phyloP scores from a whole-genome alignment of 2,113 vertebrate genomes.

The Oxyruncus cristatus region DNA sequence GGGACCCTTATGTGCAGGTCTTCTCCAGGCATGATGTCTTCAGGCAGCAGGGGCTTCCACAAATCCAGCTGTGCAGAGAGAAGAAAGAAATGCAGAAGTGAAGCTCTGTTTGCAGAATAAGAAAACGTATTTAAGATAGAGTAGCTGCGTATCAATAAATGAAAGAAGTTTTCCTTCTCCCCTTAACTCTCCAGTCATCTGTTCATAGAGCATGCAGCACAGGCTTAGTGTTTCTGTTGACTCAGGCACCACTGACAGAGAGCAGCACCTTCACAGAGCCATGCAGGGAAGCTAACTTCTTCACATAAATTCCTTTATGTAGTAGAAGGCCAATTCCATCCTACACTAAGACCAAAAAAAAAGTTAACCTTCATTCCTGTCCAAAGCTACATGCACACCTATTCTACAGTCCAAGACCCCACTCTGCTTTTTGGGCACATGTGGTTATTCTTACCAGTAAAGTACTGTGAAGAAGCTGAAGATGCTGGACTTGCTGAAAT shows the following conservation, averaged over 20 bases:
- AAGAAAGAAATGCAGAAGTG: slow-evolving; percentile 11
- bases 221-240: background rate
- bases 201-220: background rate
- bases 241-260: background rate
- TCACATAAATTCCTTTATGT: background rate
- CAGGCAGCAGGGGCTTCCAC: slow-evolving; percentile 20
- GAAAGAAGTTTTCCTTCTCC: background rate
- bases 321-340: background rate
- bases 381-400: background rate
- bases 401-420: background rate
- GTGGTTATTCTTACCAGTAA: background rate
- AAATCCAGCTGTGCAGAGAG: slow-evolving; percentile 36
- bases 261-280: background rate
- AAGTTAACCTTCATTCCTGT: background rate
- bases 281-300: background rate
- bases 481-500: slow-evolving; percentile 32
- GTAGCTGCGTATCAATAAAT: background rate
- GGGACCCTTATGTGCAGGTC: slow-evolving; percentile 3
- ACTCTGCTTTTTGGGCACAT: background rate
- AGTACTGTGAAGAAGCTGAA: slow-evolving; percentile 34
- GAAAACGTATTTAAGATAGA: background rate
- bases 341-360: background rate
- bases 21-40: slow-evolving; percentile 12
- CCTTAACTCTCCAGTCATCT: background rate
- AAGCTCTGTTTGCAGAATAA: background rate